Base-by-base conservation (phyloP, 1,140 invertebrate genomes). In the Trichonephila inaurata region DNA sequence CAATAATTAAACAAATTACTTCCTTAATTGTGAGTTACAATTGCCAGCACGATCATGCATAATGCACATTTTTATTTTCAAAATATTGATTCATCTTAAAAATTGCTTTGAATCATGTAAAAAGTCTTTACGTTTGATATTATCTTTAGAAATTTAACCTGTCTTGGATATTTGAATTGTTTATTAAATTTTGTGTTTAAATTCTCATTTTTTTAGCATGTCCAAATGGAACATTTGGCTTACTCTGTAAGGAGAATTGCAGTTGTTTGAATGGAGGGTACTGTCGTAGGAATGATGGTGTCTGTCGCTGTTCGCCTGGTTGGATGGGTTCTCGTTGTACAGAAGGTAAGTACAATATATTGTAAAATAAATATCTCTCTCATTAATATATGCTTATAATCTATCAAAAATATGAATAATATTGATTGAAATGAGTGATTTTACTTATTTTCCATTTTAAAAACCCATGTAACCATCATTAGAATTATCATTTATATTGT, bases 281-380 rank as follows among this genome's bases (percentile, higher is more conserved):
- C 14, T 96, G 96, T 92, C 94, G 96, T 81, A 95, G 95, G 40
- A 95, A 95, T 95, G 96, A 95, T 72, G 98, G 98, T 61, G 96
- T 96, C 94, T 99, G 98, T 95, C 97, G 97, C 93, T 99, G 98
- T 95, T 95, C 97, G 94, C 97, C 98, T 60, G 98, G 96, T 7
- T 96, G 95, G 95, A 96, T 95, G 89, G 96, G 95, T 95, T 95
- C 94, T 77, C 94, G 95, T 18, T 96, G 96, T 95, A 95, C 95
- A 62, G 92, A 95, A 95, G 94, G 95, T 96, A 88, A 40, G 33
- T 40, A 21, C 6, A 21, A 82, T 28, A 51, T 16, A 19, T 83
- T 83, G 18, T 33, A 33, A 81, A 51, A 51, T 51, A 10, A 72
- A 69, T 24, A 12, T n/a, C 16, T 16, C 66, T 7, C 66, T 16